These are phyloP conservation scores for Poeciliopsis prolifica DNA, from an alignment of 2,113 vertebrate species.

Conservation along the genomic window DNA sequence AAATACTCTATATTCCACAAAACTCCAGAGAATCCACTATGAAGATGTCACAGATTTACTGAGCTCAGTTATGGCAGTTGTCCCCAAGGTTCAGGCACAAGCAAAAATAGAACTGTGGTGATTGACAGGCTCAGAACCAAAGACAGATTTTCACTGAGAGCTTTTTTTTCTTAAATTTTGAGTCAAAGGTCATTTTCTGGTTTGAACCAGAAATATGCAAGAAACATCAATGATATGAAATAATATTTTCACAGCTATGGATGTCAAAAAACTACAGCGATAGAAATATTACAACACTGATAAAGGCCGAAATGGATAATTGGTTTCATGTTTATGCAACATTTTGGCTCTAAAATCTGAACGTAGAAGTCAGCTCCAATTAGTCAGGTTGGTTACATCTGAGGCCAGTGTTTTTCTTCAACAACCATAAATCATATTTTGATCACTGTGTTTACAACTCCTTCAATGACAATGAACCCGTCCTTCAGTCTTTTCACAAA, in stretches of 20 bases:
- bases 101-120: constrained; percentile 60
- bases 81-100: constrained; percentile 39
- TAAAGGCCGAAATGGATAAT: neutral
- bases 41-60: constrained; percentile 55
- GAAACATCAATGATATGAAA: neutral
- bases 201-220: neutral
- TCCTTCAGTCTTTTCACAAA: neutral
- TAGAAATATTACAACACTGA: no score
- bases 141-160: constrained; percentile 31
- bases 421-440: constrained; percentile 33
- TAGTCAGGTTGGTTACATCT: constrained; percentile 2
- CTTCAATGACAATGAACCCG: neutral
- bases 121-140: constrained; percentile 37
- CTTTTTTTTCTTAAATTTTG: constrained; percentile 13
- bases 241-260: neutral
- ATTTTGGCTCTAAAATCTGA: neutral
- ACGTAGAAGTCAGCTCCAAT: constrained; percentile 25
- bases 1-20: constrained; percentile 42
- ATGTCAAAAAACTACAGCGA: neutral
- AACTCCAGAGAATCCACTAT: constrained; percentile 43
- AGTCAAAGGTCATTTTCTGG: neutral
- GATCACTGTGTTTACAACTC: constrained; percentile 12
- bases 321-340: neutral
- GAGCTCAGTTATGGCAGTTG: constrained; percentile 32
- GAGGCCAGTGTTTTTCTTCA: constrained; percentile 13